Conservation (phyloP, 2,888 invertebrate species). For the Mallateleia sp. region DNA sequence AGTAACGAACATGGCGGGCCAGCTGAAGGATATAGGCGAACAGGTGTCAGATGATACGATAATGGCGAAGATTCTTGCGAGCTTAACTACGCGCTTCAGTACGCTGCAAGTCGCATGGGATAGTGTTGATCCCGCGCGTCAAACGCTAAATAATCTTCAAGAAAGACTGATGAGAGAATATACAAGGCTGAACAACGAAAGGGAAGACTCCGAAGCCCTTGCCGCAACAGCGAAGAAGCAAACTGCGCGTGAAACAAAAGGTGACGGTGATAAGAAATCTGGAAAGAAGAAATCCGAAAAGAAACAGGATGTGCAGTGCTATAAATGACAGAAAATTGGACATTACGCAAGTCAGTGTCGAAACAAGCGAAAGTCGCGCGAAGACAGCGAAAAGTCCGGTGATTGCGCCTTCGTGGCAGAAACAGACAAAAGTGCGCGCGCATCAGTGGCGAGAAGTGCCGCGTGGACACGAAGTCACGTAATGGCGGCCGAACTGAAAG, state of each 20-base stretch:
- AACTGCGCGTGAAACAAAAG: background rate
- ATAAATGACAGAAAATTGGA: conserved; percentile 59
- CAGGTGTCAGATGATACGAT: conserved; percentile 65
- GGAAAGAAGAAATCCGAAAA: conserved; percentile 43
- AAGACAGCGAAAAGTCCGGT: conserved; percentile 14
- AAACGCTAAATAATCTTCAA: conserved; percentile 72
- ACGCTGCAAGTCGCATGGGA: conserved; percentile 77
- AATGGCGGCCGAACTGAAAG: conserved; percentile 59
- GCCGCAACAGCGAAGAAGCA: conserved; percentile 14
- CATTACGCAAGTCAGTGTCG: conserved; percentile 73
- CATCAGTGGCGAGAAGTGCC: conserved; percentile 20
- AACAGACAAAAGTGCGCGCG: conserved; percentile 4
- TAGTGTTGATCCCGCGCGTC: conserved; percentile 65
- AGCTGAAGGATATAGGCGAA: conserved; percentile 74
- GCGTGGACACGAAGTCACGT: conserved; percentile 20
- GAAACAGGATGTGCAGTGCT: conserved; percentile 60
- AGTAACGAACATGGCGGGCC: conserved; percentile 68
- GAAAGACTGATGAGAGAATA: conserved; percentile 75
- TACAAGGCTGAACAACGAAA: conserved; percentile 46
- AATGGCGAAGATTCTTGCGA: conserved; percentile 78
- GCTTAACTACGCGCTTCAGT: conserved; percentile 73
- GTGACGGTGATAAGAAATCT: background rate
- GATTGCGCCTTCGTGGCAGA: conserved; percentile 59
- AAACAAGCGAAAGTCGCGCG: conserved; percentile 54
- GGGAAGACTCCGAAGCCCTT: conserved; percentile 46